Conservation (phyloP, 2,113 vertebrate genomes). For the Triplophysa dalaica region DNA sequence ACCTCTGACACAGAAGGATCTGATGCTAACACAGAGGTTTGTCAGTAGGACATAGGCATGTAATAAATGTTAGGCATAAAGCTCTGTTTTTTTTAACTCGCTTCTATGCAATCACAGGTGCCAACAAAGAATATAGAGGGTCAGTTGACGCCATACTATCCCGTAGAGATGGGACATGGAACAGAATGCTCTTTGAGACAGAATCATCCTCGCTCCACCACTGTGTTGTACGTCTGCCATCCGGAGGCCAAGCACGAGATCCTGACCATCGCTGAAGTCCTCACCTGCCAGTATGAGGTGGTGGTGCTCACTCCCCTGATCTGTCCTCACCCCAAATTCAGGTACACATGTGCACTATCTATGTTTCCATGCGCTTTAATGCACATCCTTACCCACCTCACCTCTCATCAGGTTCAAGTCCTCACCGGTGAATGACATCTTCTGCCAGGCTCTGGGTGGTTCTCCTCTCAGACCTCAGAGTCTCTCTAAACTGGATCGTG, state of each 20-base stretch:
- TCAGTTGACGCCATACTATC: slow-evolving; percentile 93
- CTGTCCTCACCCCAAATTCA: slow-evolving; percentile 93
- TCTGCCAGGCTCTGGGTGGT: slow-evolving; percentile 90
- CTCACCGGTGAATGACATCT: slow-evolving; percentile 95
- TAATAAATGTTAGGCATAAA: neutral
- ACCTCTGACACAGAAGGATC: slow-evolving; percentile 57
- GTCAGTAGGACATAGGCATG: slow-evolving; percentile 6
- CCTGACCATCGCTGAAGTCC: slow-evolving; percentile 93
- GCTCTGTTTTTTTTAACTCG: neutral
- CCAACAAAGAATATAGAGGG: slow-evolving; percentile 93
- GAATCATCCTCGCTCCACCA: slow-evolving; percentile 82
- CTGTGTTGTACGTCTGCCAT: slow-evolving; percentile 94
- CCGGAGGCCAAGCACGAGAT: slow-evolving; percentile 98
- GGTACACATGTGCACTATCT: slow-evolving; percentile 67
- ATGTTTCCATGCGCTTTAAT: no score
- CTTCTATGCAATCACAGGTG: slow-evolving; percentile 60
- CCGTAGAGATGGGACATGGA: slow-evolving; percentile 90
- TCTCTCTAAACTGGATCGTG: slow-evolving; percentile 84
- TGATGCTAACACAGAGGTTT: slow-evolving; percentile 63
- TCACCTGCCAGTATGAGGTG: slow-evolving; percentile 96
- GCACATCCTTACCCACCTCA: neutral
- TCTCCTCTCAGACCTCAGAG: slow-evolving; percentile 89
- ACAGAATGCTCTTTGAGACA: slow-evolving; percentile 90
- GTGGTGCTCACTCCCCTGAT: slow-evolving; percentile 95
- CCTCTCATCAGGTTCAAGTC: slow-evolving; percentile 79